Evolutionary conservation across 2,888 invertebrate species (phyloP), one percentile per base, ranked within the genome.

Genomic region (Drosophila macrospina): DNA sequence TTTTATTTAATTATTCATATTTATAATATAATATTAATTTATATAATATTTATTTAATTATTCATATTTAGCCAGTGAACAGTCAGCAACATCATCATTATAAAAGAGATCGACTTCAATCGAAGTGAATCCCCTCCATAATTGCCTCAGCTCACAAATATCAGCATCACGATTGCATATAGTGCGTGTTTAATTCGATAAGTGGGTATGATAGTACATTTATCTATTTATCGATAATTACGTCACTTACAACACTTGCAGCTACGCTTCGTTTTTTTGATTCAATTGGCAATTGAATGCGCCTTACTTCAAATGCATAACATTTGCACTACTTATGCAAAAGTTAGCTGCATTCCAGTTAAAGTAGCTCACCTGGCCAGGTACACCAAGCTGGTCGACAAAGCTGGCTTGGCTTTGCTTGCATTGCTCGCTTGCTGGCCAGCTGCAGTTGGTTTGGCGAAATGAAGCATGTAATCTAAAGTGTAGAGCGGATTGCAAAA

Each of bases 381-480:
- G 20, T 48, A 5, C 5, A 30, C 37, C n/a, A n/a, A n/a, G 5
- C 13, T 36, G n/a, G 36, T 39, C 37, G 15, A 13, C 13, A 16
- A 10, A 26, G 36, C 11, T 8, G 13, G 30, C 11, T 13, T 50
- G 55, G 34, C 26, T 26, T 32, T 47, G 16, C 36, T 24, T 20
- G 34, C 20, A 20, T 34, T 48, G 20, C 36, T 24, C 15, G 34
- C 34, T 8, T 69, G 41, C 32, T 28, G 55, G 47, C 42, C 56
- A 55, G 57, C 71, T 81, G 82, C 69, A 74, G 48, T 54, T 37
- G 4, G 13, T 24, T 24, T 60, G 78, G 69, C 72, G 64, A 78
- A 88, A 80, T 80, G 86, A 80, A 80, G 89, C 86, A 89, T 85
- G 69, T 87, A 86, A 89, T 86, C 89, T 82, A 24, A 45, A 55